Evolutionary conservation across 2,888 invertebrate species (phyloP).

Genomic region (Ophion slaviceki): DNA sequence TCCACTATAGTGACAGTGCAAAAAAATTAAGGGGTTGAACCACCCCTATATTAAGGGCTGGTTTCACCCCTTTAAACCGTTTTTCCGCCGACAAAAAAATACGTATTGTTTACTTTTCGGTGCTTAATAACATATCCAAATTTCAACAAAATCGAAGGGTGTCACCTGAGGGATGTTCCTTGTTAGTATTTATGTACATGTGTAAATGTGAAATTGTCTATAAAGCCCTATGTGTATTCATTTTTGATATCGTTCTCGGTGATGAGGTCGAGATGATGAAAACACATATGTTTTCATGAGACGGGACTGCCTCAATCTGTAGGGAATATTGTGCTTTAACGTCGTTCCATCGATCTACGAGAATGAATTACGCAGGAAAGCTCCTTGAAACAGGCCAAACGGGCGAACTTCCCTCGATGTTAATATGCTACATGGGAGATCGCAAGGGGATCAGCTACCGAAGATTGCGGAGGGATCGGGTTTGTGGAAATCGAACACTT

Average conservation of each 20-base stretch:
- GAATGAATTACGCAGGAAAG: constrained; percentile 42
- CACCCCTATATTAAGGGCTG: too few species aligned
- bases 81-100: too few species aligned
- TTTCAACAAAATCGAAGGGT: too few species aligned
- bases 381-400: background rate
- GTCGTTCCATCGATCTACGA: constrained; percentile 16
- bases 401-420: background rate
- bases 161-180: too few species aligned
- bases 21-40: too few species aligned
- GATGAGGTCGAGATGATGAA: constrained; percentile 4
- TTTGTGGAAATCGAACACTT: background rate
- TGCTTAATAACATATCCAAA: too few species aligned
- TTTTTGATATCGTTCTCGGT: constrained; percentile 26
- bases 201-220: background rate
- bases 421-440: background rate
- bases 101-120: too few species aligned
- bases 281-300: background rate
- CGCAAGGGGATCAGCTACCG: background rate
- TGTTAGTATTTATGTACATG: too few species aligned
- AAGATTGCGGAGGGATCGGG: background rate
- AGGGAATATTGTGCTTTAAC: constrained; percentile 14
- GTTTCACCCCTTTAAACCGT: too few species aligned
- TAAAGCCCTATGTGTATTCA: constrained; percentile 31
- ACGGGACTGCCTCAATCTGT: background rate
- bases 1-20: too few species aligned